Evolutionary conservation across 2,888 invertebrate species (phyloP), one percentile per base, ranked within the genome.

Genomic region (Sminthurinus aureus): DNA sequence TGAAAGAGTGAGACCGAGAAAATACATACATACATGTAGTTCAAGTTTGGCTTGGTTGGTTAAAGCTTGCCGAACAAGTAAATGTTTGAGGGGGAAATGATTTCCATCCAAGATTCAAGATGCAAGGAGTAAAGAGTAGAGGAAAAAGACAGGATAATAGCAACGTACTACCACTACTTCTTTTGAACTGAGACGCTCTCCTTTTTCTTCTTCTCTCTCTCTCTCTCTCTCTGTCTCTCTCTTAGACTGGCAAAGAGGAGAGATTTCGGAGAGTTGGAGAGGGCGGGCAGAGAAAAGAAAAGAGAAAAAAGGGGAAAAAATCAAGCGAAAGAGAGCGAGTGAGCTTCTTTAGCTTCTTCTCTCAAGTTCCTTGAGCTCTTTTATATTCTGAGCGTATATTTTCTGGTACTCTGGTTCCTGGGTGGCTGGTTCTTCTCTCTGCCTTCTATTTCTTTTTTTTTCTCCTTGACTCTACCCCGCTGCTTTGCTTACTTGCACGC

Each of bases 331-430:
- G 38, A 38, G 38, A 38, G 38, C 38, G 38, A 38, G 38, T 38
- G 38, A 58, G 58, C 58, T 58, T 18, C 58, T 58, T 58, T 52
- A 52, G 52, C 58, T 58, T 58, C 38, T 38, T 38, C 38, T 38
- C 38, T 38, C 38, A 38, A 38, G 38, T 38, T 38, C 58, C 58
- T 58, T 58, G 13, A 58, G 81, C 82, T 84, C 85, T 77, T 84
- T 84, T 84, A 84, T 84, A 84, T 85, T 84, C 84, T 83, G 82
- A 77, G 82, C 84, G 84, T 84, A 84, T 83, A 84, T 85, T 83
- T 85, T 84, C 85, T 85, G 85, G 79, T 85, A 82, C 83, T 85
- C 82, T 83, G 84, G 85, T 81, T 85, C 78, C 83, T 58, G 58
- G 13, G 58, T 18, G 13, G 15, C 18, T 18, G 13, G 15, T 58